Evolutionary conservation across 1,140 invertebrate species (phyloP).

Genomic region (Drosophila funebris): DNA sequence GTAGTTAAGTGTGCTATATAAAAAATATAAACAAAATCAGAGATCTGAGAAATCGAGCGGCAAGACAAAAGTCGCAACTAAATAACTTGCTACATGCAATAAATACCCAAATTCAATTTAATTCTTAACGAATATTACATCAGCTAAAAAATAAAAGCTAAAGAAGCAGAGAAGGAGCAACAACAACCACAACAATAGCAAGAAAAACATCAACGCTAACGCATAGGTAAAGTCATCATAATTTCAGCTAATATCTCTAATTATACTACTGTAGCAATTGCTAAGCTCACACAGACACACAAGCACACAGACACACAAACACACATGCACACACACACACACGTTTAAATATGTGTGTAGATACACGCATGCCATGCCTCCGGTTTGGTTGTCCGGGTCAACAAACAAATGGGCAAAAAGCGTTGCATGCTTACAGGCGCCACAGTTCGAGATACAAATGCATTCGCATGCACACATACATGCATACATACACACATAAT

Average conservation of each 20-base stretch:
- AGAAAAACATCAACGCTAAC: not conserved
- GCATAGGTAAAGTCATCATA: constrained; percentile 24
- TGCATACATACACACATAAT: not conserved
- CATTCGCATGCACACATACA: not conserved
- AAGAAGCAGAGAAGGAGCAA: not conserved
- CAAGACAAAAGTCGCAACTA: not conserved
- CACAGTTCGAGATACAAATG: constrained; percentile 19
- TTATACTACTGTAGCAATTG: constrained; percentile 12
- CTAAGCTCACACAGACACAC: not conserved
- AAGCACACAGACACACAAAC: not conserved
- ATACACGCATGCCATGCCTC: constrained; percentile 32
- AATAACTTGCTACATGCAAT: constrained; percentile 2
- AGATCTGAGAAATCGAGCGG: not conserved
- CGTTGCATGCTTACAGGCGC: constrained; percentile 53
- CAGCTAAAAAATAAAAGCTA: not conserved
- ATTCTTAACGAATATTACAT: not conserved
- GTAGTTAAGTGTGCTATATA: constrained; percentile 41
- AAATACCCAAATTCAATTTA: not conserved
- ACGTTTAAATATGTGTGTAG: constrained; percentile 8
- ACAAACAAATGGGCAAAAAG: constrained; percentile 55
- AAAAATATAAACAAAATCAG: not conserved
- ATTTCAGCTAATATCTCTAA: constrained; percentile 21
- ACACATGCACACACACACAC: not conserved
- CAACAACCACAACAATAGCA: not conserved
- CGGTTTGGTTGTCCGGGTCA: constrained; percentile 37